A percentile compares a stretch with the other conserved stretches of the same genome.
Evolutionary conservation across 2,888 invertebrate species (phyloP).

Genomic region (Trichogramma evanescens): DNA sequence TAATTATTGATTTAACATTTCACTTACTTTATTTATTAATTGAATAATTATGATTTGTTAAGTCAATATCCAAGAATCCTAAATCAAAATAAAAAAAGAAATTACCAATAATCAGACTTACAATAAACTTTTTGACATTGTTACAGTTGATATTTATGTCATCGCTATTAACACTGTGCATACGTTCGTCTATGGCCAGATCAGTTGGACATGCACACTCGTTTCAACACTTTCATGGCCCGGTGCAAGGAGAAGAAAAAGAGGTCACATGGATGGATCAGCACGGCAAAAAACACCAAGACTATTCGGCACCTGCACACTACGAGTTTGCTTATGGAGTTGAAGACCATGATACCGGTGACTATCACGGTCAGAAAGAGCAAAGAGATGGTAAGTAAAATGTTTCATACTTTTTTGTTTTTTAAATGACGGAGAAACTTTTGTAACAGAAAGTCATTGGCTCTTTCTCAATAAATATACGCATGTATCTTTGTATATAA

Average conservation of each 20-base stretch:
- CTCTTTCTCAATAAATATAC: not conserved
- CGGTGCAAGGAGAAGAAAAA: constrained; percentile 38
- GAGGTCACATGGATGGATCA: constrained; percentile 39
- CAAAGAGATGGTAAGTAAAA: constrained; percentile 41
- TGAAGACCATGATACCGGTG: constrained; percentile 43
- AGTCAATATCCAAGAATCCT: no score
- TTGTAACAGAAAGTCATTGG: no score
- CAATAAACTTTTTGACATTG: not conserved
- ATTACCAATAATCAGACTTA: not conserved
- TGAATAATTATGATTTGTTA: no score
- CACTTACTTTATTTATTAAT: no score
- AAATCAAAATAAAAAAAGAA: no score
- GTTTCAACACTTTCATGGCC: constrained; percentile 43
- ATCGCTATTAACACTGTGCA: constrained; percentile 17
- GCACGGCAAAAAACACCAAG: constrained; percentile 42
- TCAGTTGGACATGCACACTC: constrained; percentile 38
- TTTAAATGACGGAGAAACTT: no score
- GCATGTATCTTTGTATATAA: not conserved
- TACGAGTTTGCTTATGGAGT: constrained; percentile 43
- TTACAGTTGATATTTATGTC: not conserved
- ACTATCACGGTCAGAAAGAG: constrained; percentile 47
- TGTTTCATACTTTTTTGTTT: no score
- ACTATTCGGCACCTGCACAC: constrained; percentile 43
- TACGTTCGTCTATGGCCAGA: constrained; percentile 13
- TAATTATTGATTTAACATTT: no score